phyloP scores from a whole-genome alignment of 2,797 vertebrate genomes.

The Xerus rutilus region DNA sequence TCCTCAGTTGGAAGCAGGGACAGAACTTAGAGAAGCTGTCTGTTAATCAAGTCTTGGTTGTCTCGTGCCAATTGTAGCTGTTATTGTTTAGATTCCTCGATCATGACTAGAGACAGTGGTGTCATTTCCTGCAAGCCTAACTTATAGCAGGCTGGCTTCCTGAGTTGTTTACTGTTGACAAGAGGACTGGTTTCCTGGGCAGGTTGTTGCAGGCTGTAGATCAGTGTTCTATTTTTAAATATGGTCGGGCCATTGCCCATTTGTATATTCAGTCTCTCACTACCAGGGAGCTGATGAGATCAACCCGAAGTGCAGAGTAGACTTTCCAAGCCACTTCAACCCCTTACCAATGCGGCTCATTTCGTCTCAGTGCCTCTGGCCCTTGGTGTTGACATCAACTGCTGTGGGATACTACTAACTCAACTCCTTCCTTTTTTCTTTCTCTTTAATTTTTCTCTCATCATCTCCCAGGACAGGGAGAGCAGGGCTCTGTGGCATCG shows the following conservation, averaged over 20 bases:
- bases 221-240: conserved; percentile 8
- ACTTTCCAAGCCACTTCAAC: not conserved
- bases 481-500: not conserved
- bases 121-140: not conserved
- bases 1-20: not conserved
- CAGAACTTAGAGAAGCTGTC: conserved; percentile 7
- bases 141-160: not conserved
- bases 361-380: not conserved
- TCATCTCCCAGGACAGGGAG: not conserved
- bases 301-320: not conserved
- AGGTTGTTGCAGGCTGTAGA: not conserved
- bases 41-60: not conserved
- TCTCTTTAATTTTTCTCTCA: not conserved
- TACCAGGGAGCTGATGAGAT: not conserved
- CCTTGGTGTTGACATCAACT: not conserved
- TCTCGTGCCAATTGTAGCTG: not conserved
- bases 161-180: not conserved
- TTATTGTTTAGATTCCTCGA: conserved; percentile 10
- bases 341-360: not conserved
- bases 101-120: not conserved
- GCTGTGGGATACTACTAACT: not conserved
- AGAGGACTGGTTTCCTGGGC: not conserved
- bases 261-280: not conserved
- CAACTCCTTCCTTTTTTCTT: not conserved
- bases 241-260: not conserved